Evolutionary conservation across 2,113 vertebrate species (phyloP), one percentile per base, ranked within the genome.

Genomic region (Eleginops maclovinus): DNA sequence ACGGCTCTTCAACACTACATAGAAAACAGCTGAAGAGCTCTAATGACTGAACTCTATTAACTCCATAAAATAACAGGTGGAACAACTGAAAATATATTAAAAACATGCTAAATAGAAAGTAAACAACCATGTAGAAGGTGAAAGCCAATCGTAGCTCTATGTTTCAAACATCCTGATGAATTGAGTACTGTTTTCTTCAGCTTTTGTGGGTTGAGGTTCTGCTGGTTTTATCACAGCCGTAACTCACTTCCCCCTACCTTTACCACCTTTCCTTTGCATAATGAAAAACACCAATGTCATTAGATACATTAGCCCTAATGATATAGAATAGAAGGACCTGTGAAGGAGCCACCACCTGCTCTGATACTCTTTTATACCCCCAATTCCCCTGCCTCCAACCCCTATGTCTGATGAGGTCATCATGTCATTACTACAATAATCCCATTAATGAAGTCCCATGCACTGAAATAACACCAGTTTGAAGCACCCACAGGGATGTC

Each of bases 201-300:
- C 28, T 55, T 66, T 60, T n/a, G 21, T 67, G 40, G 44, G n/a
- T 43, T 55, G 44, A 74, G 69, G 75, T 71, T 59, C 24, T 74
- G 19, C 59, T 21, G 40, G 58, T 81, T 67, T 87, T 59, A 78
- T 82, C 49, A 69, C 51, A 36, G 36, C 59, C 19, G 24, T 55
- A 68, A 13, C 44, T 49, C 22, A 17, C 66, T 24, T 55, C 22
- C 44, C 43, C 24, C 28, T 10, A 7, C 55, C 31, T 55, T 65
- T 17, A 50, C 49, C 49, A 51, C 77, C 75, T 79, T 74, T 24
- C 15, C 24, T 66, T 44, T 2, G 16, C 62, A 81, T 55, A 77
- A 62, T 77, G 44, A 88, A 70, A 88, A 90, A 87, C 79, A 83
- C 54, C 79, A 81, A 83, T 83, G 77, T 90, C 82, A 90, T 89